phyloP scores from a whole-genome alignment of 2,113 vertebrate genomes.

The Siniperca knerii region DNA sequence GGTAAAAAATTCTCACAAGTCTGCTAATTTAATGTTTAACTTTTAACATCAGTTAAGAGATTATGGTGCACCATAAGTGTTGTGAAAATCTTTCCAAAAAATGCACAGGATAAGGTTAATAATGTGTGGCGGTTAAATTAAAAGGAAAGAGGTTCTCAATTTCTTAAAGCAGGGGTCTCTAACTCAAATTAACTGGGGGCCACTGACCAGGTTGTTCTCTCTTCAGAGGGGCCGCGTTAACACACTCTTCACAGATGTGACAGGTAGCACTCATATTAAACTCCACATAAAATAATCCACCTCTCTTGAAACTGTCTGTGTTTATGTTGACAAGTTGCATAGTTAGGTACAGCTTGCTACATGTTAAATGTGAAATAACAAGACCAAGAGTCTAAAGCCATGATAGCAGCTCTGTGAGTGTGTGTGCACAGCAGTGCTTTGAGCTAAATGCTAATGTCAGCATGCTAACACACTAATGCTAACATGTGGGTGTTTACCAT shows the following conservation, averaged over 20 bases:
- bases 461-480: background rate
- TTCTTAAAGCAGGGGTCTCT: background rate
- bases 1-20: background rate
- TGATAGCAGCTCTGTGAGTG: background rate
- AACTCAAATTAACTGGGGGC: too few species aligned
- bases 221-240: too few species aligned
- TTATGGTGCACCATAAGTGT: background rate
- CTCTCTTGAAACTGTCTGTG: too few species aligned
- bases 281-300: too few species aligned
- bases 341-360: too few species aligned
- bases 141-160: background rate
- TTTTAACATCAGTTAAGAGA: conserved; percentile 3
- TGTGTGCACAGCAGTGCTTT: background rate
- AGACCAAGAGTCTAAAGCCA: background rate
- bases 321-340: too few species aligned
- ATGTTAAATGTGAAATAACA: too few species aligned
- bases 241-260: too few species aligned
- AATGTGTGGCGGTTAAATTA: background rate
- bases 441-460: background rate
- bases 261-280: too few species aligned
- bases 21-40: background rate
- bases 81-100: background rate
- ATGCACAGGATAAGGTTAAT: background rate
- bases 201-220: too few species aligned
- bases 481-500: background rate